These are phyloP conservation scores for Drosophila sechellia DNA, from an alignment of 1,140 invertebrate species.

Conservation along the genomic window DNA sequence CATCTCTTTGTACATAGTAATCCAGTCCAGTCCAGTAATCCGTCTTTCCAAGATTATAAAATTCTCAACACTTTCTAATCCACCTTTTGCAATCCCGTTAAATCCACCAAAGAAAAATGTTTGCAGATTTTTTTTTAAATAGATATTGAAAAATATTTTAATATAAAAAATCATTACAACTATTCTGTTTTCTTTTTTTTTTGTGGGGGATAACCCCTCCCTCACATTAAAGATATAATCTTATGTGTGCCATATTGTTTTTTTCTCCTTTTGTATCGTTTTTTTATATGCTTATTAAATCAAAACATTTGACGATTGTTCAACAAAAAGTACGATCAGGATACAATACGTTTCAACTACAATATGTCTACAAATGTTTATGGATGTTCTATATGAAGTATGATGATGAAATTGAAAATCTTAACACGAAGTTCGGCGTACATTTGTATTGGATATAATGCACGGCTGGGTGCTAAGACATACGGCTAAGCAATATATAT, in stretches of 20 bases:
- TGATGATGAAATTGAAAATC: conserved; percentile 55
- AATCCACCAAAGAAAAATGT: conserved; percentile 4
- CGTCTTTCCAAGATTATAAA: too few species aligned
- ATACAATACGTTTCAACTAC: conserved; percentile 64
- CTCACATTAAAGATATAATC: conserved; percentile 37
- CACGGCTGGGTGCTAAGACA: conserved; percentile 16
- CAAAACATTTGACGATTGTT: conserved; percentile 53
- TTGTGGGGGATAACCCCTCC: conserved; percentile 45
- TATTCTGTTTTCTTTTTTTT: conserved; percentile 65
- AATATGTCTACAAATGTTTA: conserved; percentile 63
- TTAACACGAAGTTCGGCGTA: conserved; percentile 48
- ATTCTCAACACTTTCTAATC: neutral
- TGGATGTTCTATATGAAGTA: conserved; percentile 29
- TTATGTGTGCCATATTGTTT: conserved; percentile 30
- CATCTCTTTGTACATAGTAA: too few species aligned
- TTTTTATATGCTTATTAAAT: conserved; percentile 56
- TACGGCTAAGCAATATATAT: conserved; percentile 15
- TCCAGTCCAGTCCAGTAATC: too few species aligned
- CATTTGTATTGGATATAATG: conserved; percentile 28
- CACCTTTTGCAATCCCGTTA: neutral
- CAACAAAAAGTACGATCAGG: conserved; percentile 52
- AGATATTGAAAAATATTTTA: conserved; percentile 80
- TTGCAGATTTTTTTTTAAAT: conserved; percentile 54
- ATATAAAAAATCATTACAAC: conserved; percentile 76
- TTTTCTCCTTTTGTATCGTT: conserved; percentile 27